Conservation (phyloP, 2,797 vertebrate species). For the Chromobotia macracanthus region DNA sequence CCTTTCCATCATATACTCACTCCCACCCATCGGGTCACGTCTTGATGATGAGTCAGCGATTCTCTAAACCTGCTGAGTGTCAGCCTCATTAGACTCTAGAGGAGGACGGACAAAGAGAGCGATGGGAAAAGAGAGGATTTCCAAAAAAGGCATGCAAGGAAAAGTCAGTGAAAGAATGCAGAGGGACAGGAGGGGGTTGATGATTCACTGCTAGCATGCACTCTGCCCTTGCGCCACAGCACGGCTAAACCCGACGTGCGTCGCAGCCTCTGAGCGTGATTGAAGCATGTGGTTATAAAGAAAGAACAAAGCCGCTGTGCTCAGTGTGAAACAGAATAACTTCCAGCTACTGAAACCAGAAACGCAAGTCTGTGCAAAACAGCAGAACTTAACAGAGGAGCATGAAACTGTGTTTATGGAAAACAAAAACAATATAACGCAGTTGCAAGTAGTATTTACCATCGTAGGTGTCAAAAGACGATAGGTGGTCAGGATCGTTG, state of each 20-base stretch:
- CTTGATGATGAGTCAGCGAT: slow-evolving; percentile 12
- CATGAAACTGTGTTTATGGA: neutral
- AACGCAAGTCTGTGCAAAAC: slow-evolving; percentile 1
- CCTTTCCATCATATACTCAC: neutral
- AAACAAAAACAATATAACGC: neutral
- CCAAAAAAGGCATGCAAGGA: slow-evolving; percentile 16
- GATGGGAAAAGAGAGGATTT: neutral
- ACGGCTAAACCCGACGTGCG: neutral
- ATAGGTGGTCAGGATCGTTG: neutral
- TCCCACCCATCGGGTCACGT: neutral
- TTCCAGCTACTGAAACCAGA: slow-evolving; percentile 57
- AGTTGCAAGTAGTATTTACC: neutral
- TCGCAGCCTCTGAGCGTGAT: neutral
- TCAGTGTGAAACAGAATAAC: slow-evolving; percentile 56
- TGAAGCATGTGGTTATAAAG: slow-evolving; percentile 31
- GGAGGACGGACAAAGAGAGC: neutral
- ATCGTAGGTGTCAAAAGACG: slow-evolving; percentile 2
- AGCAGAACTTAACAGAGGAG: neutral
- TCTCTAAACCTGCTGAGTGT: slow-evolving; percentile 26
- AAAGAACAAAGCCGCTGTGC: slow-evolving; percentile 47
- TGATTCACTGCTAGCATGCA: too few species aligned
- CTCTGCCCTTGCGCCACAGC: too few species aligned
- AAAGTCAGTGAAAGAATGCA: slow-evolving; percentile 24
- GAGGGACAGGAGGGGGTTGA: slow-evolving; percentile 18
- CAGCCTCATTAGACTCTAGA: slow-evolving; percentile 15